Evolutionary conservation across 2,888 invertebrate species (phyloP), one percentile per base, ranked within the genome.

Genomic region (Halictus quadricinctus): DNA sequence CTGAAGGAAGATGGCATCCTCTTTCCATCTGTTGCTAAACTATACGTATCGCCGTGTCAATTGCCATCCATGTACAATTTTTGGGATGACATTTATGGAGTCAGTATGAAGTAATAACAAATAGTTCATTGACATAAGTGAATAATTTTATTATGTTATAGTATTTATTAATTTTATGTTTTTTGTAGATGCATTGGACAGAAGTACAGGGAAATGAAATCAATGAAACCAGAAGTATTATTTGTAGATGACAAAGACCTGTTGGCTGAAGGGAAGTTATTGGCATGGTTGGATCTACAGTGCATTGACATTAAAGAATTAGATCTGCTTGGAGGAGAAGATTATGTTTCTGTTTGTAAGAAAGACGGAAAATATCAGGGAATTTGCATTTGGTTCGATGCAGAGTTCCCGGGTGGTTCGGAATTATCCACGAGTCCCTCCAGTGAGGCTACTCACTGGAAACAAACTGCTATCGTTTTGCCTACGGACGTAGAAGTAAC

Each of bases 31-130:
- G 95, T 96, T 87, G 97, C 97, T 89, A 96, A 96, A 93, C 95
- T 97, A 93, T 97, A 95, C 95, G 96, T 95, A 76, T 95, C 96
- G 8, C 96, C 96, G 0, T 96, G 96, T 91, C 95, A 95, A 93
- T 94, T 97, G 1, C 97, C 97, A n/a, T 94, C 95, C 13, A 95
- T 96, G 80, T 96, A 96, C 91, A 95, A 96, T 15, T 96, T 96
- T 93, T 99, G 99, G 98, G 95, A 97, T 41, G 94, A 97, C 91
- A 96, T 98, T n/a, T 95, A 96, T 94, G 98, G 98, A 8, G 97
- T 98, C 48, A 96, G 96, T 88, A 97, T 99, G 97, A 95, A 95
- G 85, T 94, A 90, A 91, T 86, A 83, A 72, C 6, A 74, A 76
- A 43, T n/a, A 29, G 41, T 41, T 58, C 36, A 13, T 10, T 70